Evolutionary conservation across 2,797 vertebrate species (phyloP), one percentile per base, ranked within the genome.

Genomic region (Diceros bicornis): DNA sequence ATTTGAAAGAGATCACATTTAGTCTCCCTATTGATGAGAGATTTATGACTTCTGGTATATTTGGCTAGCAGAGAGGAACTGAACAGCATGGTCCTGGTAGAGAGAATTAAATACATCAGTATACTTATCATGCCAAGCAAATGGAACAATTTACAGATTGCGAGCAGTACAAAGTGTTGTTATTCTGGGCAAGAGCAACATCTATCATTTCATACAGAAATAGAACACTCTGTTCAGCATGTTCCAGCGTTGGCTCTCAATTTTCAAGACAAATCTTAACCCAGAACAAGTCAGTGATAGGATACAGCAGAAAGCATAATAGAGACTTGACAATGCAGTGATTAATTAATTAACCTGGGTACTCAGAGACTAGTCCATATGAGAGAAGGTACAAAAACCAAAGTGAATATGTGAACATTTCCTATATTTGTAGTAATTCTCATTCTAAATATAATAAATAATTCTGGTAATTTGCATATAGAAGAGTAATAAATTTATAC

Each of bases 151-250:
- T 95, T 91, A 59, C 77, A 93, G 68, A 95, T 68, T 97, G 95
- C 74, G 91, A 95, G 29, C 55, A 62, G 72, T 55, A 84, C 82
- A 96, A 71, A 86, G 44, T 74, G 69, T 83, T 97, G 69, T 95
- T 78, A 93, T 98, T 97, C 96, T 97, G 96, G 52, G 94, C 83
- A 83, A 93, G 64, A 96, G 23, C 55, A 83, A 59, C 74, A 97
- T 97, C 96, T 89, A 94, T 96, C 97, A 97, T 92, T 90, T 91
- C 72, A 96, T 68, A 92, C 72, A 93, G 77, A 97, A 96, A 96
- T 69, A 91, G 96, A 97, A 95, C 94, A 93, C 62, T 84, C 37
- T 82, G 82, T 96, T 97, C 90, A 89, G 32, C 34, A 29, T 95
- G 68, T 75, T 95, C 66, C 82, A 97, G 74, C 29, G 27, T 95